Evolutionary conservation across 2,888 invertebrate species (phyloP), one percentile per base, ranked within the genome.

Genomic region (Cartodere bifasciata): DNA sequence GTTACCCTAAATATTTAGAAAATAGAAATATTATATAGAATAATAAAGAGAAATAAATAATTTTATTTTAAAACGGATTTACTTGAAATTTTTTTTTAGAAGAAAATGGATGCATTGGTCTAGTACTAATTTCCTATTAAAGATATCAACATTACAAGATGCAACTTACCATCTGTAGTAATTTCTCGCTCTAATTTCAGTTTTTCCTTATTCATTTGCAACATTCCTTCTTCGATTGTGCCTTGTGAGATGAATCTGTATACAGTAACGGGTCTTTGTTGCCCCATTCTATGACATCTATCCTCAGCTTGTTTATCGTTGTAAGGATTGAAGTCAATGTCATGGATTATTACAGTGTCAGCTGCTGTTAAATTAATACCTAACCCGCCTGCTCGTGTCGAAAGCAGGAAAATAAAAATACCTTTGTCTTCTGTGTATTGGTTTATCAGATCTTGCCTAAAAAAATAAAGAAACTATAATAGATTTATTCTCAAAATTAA

Each of bases 291-390:
- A 54, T 82, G 81, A 53, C 80, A 80, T 40, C 81, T 68, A 63
- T 97, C 95, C 57, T 95, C 94, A 0, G 95, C 95, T 62, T 94
- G 92, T 59, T 92, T 94, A 58, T 97, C 95, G 58, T 95, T 95
- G 61, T 95, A 94, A 0, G 95, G 95, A 65, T 97, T 97, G 58
- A 91, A 94, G 65, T 97, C 97, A 29, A 95, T 88, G 54, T 97
- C 97, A 58, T 97, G 94, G 41, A 97, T 81, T 47, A 92, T 81
- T 7, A 95, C 95, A 7, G 86, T 86, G 63, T 95, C 92, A 0
- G 97, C 95, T 0, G 88, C 78, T 0, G 90, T 90, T 40, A 92
- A 69, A 65, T 92, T 92, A 50, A 92, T 91, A 32, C 92, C 92
- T 29, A 92, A 68, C n/a, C 95, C 97, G 16, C 95, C 95, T 1